Evolutionary conservation across 2,888 invertebrate genomes (phyloP), one percentile per base, ranked within the genome.

Genomic region (Drosophila neoperkinsi): DNA sequence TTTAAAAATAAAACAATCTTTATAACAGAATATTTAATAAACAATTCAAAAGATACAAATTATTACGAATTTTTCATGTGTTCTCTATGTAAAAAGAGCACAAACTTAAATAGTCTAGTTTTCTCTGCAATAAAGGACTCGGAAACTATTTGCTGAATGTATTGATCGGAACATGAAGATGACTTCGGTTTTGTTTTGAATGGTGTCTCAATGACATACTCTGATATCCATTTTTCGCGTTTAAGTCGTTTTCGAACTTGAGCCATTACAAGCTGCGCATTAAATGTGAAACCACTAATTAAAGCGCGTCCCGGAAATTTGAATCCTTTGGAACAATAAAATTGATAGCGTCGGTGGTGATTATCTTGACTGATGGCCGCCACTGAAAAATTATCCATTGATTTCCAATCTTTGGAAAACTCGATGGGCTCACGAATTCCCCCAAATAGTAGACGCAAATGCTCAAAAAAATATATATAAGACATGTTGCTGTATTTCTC

Each of bases 161-260:
- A 72, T 3, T 46, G 31, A 56, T 71, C 64, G 10, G 31, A 36
- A n/a, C 31, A 5, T 25, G 33, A n/a, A 18, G 11, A 50, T 4
- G 2, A 11, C 0, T 49, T 21, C 11, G 34, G 11, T 30, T 64
- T 64, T 10, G 28, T 16, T 25, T 3, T 46, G 0, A 72, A n/a
- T 1, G 65, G 65, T 18, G 51, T 52, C 38, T 71, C 61, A 7
- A 73, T 53, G 3, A 21, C 33, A 36, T 36, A 41, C 4, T 53
- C 11, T 13, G 65, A 53, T 43, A 72, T 57, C 73, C 66, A 73
- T 10, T 73, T 73, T 18, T 73, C 73, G 0, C 49, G 28, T 31
- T 36, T 57, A 13, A 73, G 43, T 33, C 57, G 65, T 18, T 52
- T 65, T 52, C 21, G 38, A 0, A 72, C 49, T 10, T 34, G 5